Evolutionary conservation across 2,113 vertebrate genomes (phyloP), one percentile per base, ranked within the genome.

Genomic region (Odocoileus virginianus): DNA sequence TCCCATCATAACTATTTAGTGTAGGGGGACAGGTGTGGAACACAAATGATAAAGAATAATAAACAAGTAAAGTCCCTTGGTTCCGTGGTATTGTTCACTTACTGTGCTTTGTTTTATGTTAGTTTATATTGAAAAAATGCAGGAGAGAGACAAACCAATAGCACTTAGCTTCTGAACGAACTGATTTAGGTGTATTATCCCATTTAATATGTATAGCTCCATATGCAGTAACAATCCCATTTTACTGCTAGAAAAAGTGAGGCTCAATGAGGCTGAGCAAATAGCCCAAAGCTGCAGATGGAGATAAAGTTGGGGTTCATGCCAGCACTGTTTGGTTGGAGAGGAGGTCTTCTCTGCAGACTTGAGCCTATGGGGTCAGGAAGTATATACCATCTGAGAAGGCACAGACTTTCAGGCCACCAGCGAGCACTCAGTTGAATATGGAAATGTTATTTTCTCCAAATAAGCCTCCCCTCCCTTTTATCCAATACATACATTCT

Each of bases 231-330:
- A 30, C 40, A 85, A 57, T 82, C 64, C 52, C 76, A 64, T 91
- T 96, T 88, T 95, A 82, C 36, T 88, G 85, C 45, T 79, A 23
- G 74, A 90, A 61, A 94, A 94, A 89, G 90, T 90, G 43, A 96
- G 95, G 81, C 5, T 57, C 33, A 81, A 54, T 3, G 7, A 92
- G 52, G 30, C 27, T 28, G 13, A 86, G n/a, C 25, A 67, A 92
- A 85, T 7, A 85, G 87, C 27, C 57, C 54, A 87, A 54, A 61
- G n/a, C 17, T 78, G 64, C 6, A 74, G 74, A 67, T 2, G 6
- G 16, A 64, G 21, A 21, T 19, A 60, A 92, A 91, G 57, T 1
- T 57, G 40, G 57, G 55, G 27, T 40, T 74, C 14, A 40, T 0
- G 13, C 11, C 47, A 88, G 92, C 17, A 30, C 19, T 43, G 30